These are phyloP conservation scores for Leptinotarsa haldemani DNA, from an alignment of 2,888 invertebrate genomes.

Conservation along the genomic window DNA sequence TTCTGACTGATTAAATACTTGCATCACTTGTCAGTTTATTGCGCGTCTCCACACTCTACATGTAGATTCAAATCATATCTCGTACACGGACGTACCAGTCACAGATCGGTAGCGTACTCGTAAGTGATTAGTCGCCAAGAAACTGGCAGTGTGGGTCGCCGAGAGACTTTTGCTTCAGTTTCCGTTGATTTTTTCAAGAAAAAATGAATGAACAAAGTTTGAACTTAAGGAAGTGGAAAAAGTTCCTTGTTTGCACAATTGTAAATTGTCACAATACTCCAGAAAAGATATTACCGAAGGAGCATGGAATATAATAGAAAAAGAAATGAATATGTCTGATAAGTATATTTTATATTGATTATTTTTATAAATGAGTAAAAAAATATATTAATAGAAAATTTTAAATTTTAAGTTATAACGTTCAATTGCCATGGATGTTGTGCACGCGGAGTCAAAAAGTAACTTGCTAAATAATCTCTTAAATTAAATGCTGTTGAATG, in stretches of 20 bases:
- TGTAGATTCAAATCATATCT: conserved; percentile 22
- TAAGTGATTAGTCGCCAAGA: conserved; percentile 35
- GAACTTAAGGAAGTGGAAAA: no score
- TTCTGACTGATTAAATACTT: no score
- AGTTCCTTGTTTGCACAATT: not conserved
- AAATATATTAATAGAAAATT: no score
- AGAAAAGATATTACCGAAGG: conserved; percentile 21
- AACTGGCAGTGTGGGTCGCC: conserved; percentile 23
- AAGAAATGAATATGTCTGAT: no score
- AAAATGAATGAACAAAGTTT: no score
- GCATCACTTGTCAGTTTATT: no score
- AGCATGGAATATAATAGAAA: not conserved
- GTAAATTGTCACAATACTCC: conserved; percentile 1
- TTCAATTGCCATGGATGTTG: not conserved
- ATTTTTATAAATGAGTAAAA: no score
- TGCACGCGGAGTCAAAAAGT: not conserved
- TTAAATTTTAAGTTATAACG: not conserved
- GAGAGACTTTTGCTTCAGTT: no score
- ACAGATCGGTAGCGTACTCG: conserved; percentile 31
- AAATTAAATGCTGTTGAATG: not conserved
- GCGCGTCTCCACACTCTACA: not conserved
- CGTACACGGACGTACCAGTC: conserved; percentile 32
- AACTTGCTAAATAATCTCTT: conserved; percentile 5
- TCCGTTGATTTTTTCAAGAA: no score
- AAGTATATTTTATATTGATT: no score